phyloP scores from a whole-genome alignment of 2,113 vertebrate genomes.

The Piprites chloris region DNA sequence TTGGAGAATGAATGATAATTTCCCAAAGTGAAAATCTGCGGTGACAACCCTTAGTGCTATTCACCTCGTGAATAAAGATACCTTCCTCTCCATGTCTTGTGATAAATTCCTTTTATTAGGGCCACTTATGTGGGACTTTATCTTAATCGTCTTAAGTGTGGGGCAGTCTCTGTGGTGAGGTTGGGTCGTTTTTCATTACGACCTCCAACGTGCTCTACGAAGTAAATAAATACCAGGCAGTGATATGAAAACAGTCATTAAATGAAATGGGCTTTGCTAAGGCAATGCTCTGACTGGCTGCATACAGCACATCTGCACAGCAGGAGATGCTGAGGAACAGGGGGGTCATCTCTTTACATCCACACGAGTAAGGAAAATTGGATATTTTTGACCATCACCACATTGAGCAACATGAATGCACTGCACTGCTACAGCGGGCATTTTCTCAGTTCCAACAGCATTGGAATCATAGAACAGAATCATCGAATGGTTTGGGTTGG shows the following conservation, averaged over 20 bases:
- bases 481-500: neutral
- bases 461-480: neutral
- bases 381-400: neutral
- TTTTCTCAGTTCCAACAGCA: neutral
- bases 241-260: slow-evolving; percentile 22
- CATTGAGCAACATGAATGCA: neutral
- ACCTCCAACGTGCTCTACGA: slow-evolving; percentile 44
- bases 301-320: neutral
- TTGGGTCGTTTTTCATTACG: slow-evolving; percentile 71
- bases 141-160: slow-evolving; percentile 78
- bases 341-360: neutral
- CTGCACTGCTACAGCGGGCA: accelerated
- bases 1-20: slow-evolving; percentile 85
- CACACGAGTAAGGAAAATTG: neutral
- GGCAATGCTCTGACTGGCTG: neutral
- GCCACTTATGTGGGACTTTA: slow-evolving; percentile 78
- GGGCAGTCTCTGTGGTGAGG: slow-evolving; percentile 65
- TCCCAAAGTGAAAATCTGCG: slow-evolving; percentile 71
- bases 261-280: slow-evolving; percentile 23
- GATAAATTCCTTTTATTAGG: slow-evolving; percentile 84
- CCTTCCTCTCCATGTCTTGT: slow-evolving; percentile 75
- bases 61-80: slow-evolving; percentile 78
- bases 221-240: slow-evolving; percentile 71
- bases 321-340: neutral
- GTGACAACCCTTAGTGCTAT: slow-evolving; percentile 75